Evolutionary conservation across 1,140 invertebrate genomes (phyloP).

Genomic region (Drosophila pruinosa): DNA sequence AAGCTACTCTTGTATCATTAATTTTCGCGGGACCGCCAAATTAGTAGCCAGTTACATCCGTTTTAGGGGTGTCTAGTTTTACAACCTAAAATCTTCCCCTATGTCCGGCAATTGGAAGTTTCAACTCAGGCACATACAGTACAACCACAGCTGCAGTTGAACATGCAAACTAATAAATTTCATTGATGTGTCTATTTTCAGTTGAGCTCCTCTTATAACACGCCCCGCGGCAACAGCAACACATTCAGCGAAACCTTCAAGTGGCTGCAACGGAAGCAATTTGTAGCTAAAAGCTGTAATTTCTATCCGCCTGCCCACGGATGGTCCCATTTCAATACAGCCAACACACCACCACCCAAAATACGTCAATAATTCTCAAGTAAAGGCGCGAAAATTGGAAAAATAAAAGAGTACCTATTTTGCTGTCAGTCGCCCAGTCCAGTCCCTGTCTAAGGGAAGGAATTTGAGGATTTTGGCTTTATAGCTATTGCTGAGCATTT

Average conservation of each 20-base stretch:
- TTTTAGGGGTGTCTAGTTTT: conserved; percentile 24
- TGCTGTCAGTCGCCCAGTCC: conserved; percentile 54
- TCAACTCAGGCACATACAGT: conserved; percentile 43
- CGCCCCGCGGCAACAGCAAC: not conserved
- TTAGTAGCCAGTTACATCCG: conserved; percentile 71
- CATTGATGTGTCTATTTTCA: conserved; percentile 82
- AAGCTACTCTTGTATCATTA: conserved; percentile 33
- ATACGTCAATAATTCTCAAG: conserved; percentile 79
- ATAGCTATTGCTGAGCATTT: conserved; percentile 78
- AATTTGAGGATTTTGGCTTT: conserved; percentile 37
- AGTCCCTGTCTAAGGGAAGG: not conserved
- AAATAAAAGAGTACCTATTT: conserved; percentile 70
- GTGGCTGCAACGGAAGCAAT: conserved; percentile 81
- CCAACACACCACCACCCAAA: conserved; percentile 46
- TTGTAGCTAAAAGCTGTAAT: conserved; percentile 81
- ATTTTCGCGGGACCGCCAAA: conserved; percentile 51
- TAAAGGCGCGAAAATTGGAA: conserved; percentile 67
- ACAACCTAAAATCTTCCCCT: conserved; percentile 49
- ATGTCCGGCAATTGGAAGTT: conserved; percentile 63
- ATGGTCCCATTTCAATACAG: not conserved
- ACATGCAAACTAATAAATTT: conserved; percentile 82
- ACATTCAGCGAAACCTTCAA: conserved; percentile 36
- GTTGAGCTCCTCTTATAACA: conserved; percentile 2
- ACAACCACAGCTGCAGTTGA: conserved; percentile 64
- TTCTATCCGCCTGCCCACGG: conserved; percentile 36